A percentile compares a stretch with the other conserved stretches of the same genome.
Conservation (phyloP, 2,888 invertebrate species). For the Amphipyra tragopoginis region DNA sequence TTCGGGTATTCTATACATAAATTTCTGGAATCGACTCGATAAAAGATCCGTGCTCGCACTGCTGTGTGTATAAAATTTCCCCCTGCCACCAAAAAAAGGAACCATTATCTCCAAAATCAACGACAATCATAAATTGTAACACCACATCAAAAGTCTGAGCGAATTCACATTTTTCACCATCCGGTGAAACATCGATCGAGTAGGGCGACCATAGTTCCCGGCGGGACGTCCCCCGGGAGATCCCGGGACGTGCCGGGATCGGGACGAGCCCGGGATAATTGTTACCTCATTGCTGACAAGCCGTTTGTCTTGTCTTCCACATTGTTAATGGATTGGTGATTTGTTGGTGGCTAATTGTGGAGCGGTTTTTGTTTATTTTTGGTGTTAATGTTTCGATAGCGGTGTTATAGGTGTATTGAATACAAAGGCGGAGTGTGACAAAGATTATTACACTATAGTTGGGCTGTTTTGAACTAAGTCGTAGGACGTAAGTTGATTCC, state of each 20-base stretch:
- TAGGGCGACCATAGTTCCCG: slow-evolving; percentile 64
- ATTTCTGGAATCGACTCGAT: too few species aligned
- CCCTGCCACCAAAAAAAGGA: too few species aligned
- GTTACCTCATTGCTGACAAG: slow-evolving; percentile 77
- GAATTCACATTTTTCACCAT: slow-evolving; percentile 45
- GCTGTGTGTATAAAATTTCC: too few species aligned
- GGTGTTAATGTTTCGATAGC: slow-evolving; percentile 12
- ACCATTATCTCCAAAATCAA: slow-evolving; percentile 1
- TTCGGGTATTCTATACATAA: too few species aligned
- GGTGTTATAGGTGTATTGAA: slow-evolving; percentile 2
- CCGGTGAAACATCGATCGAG: slow-evolving; percentile 59
- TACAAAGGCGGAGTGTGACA: too few species aligned
- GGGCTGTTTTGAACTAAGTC: too few species aligned
- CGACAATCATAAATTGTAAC: neutral
- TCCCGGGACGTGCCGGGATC: slow-evolving; percentile 49
- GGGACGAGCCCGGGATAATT: slow-evolving; percentile 72
- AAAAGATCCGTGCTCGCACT: too few species aligned
- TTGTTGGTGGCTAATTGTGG: slow-evolving; percentile 75
- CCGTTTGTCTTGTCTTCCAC: slow-evolving; percentile 78
- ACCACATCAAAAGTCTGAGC: slow-evolving; percentile 18
- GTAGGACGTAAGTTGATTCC: too few species aligned
- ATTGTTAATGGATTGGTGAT: slow-evolving; percentile 81
- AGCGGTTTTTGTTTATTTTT: slow-evolving; percentile 54
- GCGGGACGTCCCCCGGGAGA: slow-evolving; percentile 65
- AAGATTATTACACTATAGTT: too few species aligned